These are phyloP conservation scores for Hylaeus volcanicus DNA, from an alignment of 1,140 invertebrate species.

Conservation along the genomic window DNA sequence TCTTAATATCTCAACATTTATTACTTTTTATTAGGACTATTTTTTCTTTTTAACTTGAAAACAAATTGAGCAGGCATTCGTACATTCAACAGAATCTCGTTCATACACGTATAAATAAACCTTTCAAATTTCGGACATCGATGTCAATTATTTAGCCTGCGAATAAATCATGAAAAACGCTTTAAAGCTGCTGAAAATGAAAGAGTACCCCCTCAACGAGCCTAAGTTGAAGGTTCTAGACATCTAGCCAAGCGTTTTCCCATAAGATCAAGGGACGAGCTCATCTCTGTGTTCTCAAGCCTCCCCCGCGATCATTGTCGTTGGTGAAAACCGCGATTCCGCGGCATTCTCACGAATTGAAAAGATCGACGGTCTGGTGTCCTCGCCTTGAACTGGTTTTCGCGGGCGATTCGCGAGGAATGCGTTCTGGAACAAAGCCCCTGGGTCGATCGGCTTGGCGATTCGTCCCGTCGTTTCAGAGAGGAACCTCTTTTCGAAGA, in stretches of 20 bases:
- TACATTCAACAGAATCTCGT: too few relatives aligned
- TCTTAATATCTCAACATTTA: too few relatives aligned
- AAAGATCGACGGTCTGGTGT: conserved; percentile 6
- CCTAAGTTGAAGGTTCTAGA: too few relatives aligned
- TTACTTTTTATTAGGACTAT: too few relatives aligned
- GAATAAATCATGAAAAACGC: too few relatives aligned
- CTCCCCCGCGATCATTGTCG: not conserved
- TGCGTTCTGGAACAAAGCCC: conserved; percentile 12
- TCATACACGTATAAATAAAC: too few relatives aligned
- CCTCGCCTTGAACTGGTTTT: conserved; percentile 11
- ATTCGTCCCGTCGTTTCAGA: not conserved
- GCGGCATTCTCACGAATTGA: conserved; percentile 25
- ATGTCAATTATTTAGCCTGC: too few relatives aligned
- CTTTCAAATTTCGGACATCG: too few relatives aligned
- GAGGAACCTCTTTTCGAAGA: conserved; percentile 3
- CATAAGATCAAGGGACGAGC: not conserved
- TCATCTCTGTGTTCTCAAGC: not conserved
- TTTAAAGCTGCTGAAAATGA: too few relatives aligned
- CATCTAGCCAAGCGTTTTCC: not conserved
- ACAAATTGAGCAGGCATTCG: too few relatives aligned
- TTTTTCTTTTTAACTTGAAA: too few relatives aligned
- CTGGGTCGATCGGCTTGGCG: not conserved
- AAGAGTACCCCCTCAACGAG: too few relatives aligned
- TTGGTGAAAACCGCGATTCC: not conserved
- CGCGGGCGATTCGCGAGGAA: not conserved